Evolutionary conservation across 2,797 vertebrate species (phyloP).

Genomic region (Cetoscarus ocellatus): DNA sequence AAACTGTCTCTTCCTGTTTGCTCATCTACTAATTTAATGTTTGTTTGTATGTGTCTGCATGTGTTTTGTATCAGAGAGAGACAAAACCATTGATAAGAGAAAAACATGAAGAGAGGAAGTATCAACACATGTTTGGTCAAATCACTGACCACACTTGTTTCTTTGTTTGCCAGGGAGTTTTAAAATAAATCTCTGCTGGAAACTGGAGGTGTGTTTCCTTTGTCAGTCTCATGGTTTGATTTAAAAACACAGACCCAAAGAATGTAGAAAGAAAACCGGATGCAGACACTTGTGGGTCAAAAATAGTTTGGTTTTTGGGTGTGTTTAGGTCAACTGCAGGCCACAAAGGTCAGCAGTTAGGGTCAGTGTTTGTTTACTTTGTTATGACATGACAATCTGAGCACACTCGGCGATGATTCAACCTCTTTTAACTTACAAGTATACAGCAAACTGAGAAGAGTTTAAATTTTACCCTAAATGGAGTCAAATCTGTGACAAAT

Average conservation of each 20-base stretch:
- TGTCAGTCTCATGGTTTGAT: slow-evolving; percentile 11
- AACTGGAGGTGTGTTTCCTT: slow-evolving; percentile 31
- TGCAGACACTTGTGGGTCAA: not conserved
- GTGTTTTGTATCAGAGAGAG: not conserved
- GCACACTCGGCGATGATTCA: no score
- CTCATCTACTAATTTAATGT: slow-evolving; percentile 8
- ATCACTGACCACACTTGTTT: not conserved
- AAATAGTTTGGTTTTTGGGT: slow-evolving; percentile 5
- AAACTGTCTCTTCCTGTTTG: slow-evolving; percentile 42
- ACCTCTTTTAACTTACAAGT: no score
- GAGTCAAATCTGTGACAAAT: no score
- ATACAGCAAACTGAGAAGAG: no score
- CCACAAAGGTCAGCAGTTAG: not conserved
- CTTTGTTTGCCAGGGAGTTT: slow-evolving; percentile 9
- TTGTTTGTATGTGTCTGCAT: slow-evolving; percentile 11
- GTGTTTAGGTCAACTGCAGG: not conserved
- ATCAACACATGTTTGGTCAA: not conserved
- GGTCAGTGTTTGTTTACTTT: no score
- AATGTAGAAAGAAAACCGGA: not conserved
- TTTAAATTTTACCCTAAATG: no score
- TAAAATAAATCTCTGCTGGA: slow-evolving; percentile 47
- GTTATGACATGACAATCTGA: no score
- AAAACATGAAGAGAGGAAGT: no score
- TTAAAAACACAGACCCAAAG: slow-evolving; percentile 15
- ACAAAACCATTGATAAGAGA: not conserved